phyloP scores from a whole-genome alignment of 2,113 vertebrate genomes.

The Cyphomyrus discorhynchus region DNA sequence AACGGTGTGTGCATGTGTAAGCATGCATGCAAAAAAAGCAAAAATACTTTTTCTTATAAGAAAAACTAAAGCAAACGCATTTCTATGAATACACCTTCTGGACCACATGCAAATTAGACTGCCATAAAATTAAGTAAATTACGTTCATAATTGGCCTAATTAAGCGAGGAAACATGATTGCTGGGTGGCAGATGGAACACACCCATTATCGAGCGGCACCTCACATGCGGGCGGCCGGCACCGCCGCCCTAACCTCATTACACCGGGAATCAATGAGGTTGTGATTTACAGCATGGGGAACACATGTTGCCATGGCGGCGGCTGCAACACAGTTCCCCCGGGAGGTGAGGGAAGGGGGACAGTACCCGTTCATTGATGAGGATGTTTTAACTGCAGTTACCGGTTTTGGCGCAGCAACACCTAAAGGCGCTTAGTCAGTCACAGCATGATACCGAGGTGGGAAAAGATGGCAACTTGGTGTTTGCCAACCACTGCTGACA shows the following conservation, averaged over 20 bases:
- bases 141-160: conserved; percentile 7
- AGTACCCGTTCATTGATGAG: not conserved
- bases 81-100: not conserved
- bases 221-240: not conserved
- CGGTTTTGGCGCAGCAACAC: not conserved
- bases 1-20: not conserved
- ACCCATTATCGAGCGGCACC: not conserved
- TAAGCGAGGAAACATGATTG: conserved; percentile 1
- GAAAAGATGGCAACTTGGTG: not conserved
- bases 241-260: conserved; percentile 4
- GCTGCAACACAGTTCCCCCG: not conserved
- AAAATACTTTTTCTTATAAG: not conserved
- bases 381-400: conserved; percentile 8
- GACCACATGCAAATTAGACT: not conserved
- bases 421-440: not conserved
- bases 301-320: conserved; percentile 24
- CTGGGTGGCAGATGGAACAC: not conserved
- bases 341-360: not conserved
- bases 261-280: conserved; percentile 7
- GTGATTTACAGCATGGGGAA: conserved; percentile 13
- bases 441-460: not conserved
- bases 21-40: not conserved
- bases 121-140: not conserved
- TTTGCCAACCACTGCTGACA: not conserved
- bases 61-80: not conserved